phyloP scores from a whole-genome alignment of 2,888 invertebrate species.

The Pilophorus perplexus region DNA sequence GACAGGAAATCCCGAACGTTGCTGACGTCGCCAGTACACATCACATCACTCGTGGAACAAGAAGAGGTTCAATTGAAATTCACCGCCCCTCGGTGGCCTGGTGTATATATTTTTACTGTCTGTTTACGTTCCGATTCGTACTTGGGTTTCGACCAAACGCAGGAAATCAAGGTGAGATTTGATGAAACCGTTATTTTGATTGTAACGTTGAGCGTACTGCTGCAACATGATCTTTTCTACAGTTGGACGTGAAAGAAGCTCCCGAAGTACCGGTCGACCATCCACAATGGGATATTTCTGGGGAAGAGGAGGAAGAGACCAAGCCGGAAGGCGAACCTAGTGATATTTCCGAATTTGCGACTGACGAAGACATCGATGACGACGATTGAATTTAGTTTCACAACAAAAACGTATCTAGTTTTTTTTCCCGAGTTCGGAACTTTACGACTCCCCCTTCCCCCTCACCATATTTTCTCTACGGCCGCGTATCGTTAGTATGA shows the following conservation, averaged over 20 bases:
- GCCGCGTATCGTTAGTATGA: too few relatives aligned
- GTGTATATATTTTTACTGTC: slow-evolving; percentile 87
- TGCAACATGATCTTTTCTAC: slow-evolving; percentile 48
- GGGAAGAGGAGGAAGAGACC: slow-evolving; percentile 80
- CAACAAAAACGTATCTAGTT: too few relatives aligned
- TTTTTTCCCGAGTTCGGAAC: not conserved
- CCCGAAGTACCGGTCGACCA: slow-evolving; percentile 86
- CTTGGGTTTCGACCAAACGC: slow-evolving; percentile 91
- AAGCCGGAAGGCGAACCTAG: slow-evolving; percentile 61
- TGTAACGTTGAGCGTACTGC: too few relatives aligned
- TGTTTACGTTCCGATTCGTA: slow-evolving; percentile 96
- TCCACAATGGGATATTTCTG: slow-evolving; percentile 97
- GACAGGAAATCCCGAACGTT: slow-evolving; percentile 90
- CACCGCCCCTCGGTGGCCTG: slow-evolving; percentile 92
- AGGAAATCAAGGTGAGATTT: slow-evolving; percentile 74
- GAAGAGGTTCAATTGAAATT: slow-evolving; percentile 95
- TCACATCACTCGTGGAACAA: slow-evolving; percentile 83
- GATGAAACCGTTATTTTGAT: too few relatives aligned
- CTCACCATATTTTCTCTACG: not conserved
- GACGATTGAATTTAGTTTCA: too few relatives aligned
- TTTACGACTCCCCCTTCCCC: not conserved
- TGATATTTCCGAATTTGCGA: slow-evolving; percentile 65
- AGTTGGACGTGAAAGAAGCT: slow-evolving; percentile 94
- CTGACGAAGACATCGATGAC: slow-evolving; percentile 65
- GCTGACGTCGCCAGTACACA: slow-evolving; percentile 87